Base-by-base conservation (phyloP, 2,888 invertebrate species). In the Stegophylla sp. region DNA sequence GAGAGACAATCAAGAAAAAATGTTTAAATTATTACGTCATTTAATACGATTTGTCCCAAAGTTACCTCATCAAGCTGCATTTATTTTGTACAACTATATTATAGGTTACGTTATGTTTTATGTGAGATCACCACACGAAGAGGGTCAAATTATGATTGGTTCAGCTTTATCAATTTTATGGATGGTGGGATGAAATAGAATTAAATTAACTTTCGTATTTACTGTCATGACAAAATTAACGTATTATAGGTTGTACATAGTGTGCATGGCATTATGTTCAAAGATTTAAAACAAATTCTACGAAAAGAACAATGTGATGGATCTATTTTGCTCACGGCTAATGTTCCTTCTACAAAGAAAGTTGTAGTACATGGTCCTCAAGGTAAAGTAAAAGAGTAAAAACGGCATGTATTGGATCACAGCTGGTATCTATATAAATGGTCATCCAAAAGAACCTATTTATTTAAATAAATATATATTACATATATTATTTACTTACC, bases 61-160 rank as follows among this genome's bases (percentile, higher is more conserved):
- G 66, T 87, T 98, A 82, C 97, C 98, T 0, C 95, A 96, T 84
- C 98, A 99, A 87, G 97, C 98, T 0, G 99, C 99, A 0, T 98
- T 98, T 87, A 96, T 97, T 0, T 87, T 99, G 0, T 98, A 98
- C 87, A 99, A 99, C 88, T 98, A 99, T 85, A 94, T 99, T 85
- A 98, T 99, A 84, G 99, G 99, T 1, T 99, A 97, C 86, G 95
- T 99, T 3, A 99, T 99, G 98, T 99, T 98, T 88, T 98, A 98
- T 85, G 98, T 98, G 2, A 89, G 99, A 77, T 94, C 96, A 15
- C 97, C 98, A 0, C 95, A 97, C 85, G 98, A 98, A 85, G 94
- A 95, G 67, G 96, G 97, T 0, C 97, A 97, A 85, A 93, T 96
- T 84, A 91, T 97, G 66, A 96, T 98, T 83, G 96, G 97, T 10